Percentiles rank a stretch among this genome's conserved stretches.
Evolutionary conservation across 2,113 vertebrate genomes (phyloP).

Genomic region (Antechinus flavipes): DNA sequence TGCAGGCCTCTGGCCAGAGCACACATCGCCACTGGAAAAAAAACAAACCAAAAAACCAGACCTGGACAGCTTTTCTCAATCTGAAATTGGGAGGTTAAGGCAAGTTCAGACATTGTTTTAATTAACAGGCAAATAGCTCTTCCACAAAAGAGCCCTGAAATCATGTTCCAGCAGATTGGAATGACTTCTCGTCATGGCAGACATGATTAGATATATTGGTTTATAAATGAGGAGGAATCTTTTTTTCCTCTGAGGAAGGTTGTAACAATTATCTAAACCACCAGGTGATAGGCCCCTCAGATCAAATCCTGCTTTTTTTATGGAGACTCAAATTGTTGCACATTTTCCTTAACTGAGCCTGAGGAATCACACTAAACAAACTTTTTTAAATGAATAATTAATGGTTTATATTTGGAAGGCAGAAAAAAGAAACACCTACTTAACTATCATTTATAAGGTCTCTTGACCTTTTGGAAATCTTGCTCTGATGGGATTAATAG

Average conservation of each 20-base stretch:
- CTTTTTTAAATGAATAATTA: not conserved
- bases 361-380: slow-evolving; percentile 71
- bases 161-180: slow-evolving; percentile 63
- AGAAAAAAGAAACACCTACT: slow-evolving; percentile 54
- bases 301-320: slow-evolving; percentile 79
- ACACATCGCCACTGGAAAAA: slow-evolving; percentile 54
- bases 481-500: not conserved
- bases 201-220: slow-evolving; percentile 78
- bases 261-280: slow-evolving; percentile 73
- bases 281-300: slow-evolving; percentile 74
- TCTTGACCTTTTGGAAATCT: not conserved
- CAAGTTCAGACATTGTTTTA: slow-evolving; percentile 84
- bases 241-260: slow-evolving; percentile 73
- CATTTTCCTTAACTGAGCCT: slow-evolving; percentile 78
- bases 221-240: slow-evolving; percentile 81
- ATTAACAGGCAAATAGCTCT: slow-evolving; percentile 82
- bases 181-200: slow-evolving; percentile 83
- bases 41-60: not conserved
- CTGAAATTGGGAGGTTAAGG: slow-evolving; percentile 70
- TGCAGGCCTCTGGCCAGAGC: slow-evolving; percentile 66
- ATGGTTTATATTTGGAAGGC: slow-evolving; percentile 1
- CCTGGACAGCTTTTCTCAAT: slow-evolving; percentile 62
- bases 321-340: slow-evolving; percentile 79
- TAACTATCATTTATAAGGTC: not conserved
- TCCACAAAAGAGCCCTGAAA: slow-evolving; percentile 78